Evolutionary conservation across 2,888 invertebrate genomes (phyloP), one percentile per base, ranked within the genome.

Genomic region (Ramazzottius varieornatus): DNA sequence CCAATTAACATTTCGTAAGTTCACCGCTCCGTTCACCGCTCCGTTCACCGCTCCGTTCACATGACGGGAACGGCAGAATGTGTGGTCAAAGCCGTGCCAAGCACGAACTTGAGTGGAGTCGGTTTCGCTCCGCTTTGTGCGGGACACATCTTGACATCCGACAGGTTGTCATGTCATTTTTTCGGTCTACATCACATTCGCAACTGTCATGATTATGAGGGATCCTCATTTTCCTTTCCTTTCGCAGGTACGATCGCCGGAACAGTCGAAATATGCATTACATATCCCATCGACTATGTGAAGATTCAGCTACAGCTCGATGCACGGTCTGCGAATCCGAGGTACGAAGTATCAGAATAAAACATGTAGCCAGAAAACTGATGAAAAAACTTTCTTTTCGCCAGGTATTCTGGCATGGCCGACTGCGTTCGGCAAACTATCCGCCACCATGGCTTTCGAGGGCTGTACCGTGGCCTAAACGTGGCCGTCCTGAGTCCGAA

Each of bases 401-500:
- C 20, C 54, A 54, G 54, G 54, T 54, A 16, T 54, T n/a, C 4
- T 8, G 29, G 54, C 24, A 54, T 54, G 54, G 29, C 29, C 4
- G 54, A 54, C 29, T 8, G 8, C n/a, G 20, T 24, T 13, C 8
- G 24, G 29, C 54, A 54, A 29, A 54, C 54, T 54, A 16, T 54
- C 54, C 54, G 24, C 4, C 4, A 16, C 29, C 54, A 54, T 24
- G 54, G 54, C 13, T 16, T 54, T 29, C 20, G 29, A 13, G 54
- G 54, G 4, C 54, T 54, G 8, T 54, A 54, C 29, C 54, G 54
- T 13, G 54, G 54, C 20, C 29, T 16, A 4, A 54, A 54, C 29
- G 54, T 54, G 8, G 54, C 54, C 8, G 54, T 54, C n/a, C 54
- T 54, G 29, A 54, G 54, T 54, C 54, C 54, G 16, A 54, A 54